Evolutionary conservation across 2,113 vertebrate genomes (phyloP), one percentile per base, ranked within the genome.

Genomic region (Hydropotes inermis): DNA sequence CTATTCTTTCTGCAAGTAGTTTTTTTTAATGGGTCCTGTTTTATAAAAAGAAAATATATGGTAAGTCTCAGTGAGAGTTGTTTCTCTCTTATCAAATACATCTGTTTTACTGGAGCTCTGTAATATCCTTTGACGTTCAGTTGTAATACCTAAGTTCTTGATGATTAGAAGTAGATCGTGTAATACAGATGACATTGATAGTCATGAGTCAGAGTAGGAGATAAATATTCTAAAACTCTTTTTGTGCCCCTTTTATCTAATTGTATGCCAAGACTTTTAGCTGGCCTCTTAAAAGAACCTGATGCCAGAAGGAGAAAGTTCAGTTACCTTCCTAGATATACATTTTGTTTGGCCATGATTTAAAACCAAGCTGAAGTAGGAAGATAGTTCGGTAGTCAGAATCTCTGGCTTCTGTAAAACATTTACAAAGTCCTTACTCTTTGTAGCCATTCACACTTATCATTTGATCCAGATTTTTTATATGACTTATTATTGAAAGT

Each of bases 141-240:
- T 89, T 94, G 10, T 64, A 89, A 64, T 92, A 82, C 47, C 13
- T 47, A 92, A 12, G 52, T 96, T 97, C 33, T 97, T 94, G 45
- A 79, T 83, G n/a, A 86, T 92, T 97, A 54, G 33, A 83, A 55
- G 33, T 55, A 36, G 50, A 82, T n/a, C 6, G 11, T 95, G 3
- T 89, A 88, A 86, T 93, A 70, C 67, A 54, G 25, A 78, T 79
- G 27, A 76, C 33, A 87, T 82, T 61, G 52, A 57, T 93, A 93
- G 15, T 36, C 64, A 54, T 78, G 67, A 89, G 33, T 89, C 47
- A 67, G 70, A 87, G 19, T 64, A 82, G 39, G 13, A 78, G 33
- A 36, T 83, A 83, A 36, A 86, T 92, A 12, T 93, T 87, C n/a
- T 25, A 28, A 67, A 97, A 89, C 27, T 54, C 39, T 87, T 79